phyloP scores from a whole-genome alignment of 2,797 vertebrate genomes.

The Hemibagrus guttatus region DNA sequence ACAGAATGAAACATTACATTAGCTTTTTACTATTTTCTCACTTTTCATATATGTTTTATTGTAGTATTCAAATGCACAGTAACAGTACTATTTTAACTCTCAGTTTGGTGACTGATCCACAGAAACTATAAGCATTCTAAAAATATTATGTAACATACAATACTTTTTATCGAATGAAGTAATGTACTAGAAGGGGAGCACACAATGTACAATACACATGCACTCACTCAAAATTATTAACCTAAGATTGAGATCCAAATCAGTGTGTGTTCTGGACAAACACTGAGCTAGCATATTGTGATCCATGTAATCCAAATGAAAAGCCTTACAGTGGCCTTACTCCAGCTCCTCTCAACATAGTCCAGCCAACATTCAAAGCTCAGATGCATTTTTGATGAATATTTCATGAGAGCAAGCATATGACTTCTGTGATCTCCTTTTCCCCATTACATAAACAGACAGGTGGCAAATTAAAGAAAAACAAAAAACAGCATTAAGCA shows the following conservation, averaged over 20 bases:
- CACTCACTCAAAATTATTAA: slow-evolving; percentile 18
- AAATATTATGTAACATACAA: background rate
- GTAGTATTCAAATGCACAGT: background rate
- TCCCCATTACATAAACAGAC: slow-evolving; percentile 23
- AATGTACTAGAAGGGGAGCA: background rate
- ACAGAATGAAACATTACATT: background rate
- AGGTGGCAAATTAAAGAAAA: background rate
- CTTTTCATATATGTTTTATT: background rate
- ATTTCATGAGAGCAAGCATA: slow-evolving; percentile 76
- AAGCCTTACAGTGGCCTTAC: slow-evolving; percentile 7
- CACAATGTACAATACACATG: background rate
- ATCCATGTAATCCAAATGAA: slow-evolving; percentile 48
- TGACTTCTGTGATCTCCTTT: slow-evolving; percentile 59
- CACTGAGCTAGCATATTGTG: slow-evolving; percentile 54
- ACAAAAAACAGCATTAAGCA: background rate
- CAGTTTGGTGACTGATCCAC: background rate
- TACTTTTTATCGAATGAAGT: background rate
- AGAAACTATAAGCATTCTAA: background rate
- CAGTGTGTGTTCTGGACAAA: slow-evolving; percentile 35
- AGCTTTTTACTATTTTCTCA: background rate
- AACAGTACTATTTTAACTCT: background rate
- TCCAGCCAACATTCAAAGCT: slow-evolving; percentile 60
- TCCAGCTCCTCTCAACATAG: background rate
- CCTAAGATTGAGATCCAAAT: background rate
- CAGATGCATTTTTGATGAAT: slow-evolving; percentile 78